Conservation (phyloP, 2,113 vertebrate species). For the Grammomys dolichurus region DNA sequence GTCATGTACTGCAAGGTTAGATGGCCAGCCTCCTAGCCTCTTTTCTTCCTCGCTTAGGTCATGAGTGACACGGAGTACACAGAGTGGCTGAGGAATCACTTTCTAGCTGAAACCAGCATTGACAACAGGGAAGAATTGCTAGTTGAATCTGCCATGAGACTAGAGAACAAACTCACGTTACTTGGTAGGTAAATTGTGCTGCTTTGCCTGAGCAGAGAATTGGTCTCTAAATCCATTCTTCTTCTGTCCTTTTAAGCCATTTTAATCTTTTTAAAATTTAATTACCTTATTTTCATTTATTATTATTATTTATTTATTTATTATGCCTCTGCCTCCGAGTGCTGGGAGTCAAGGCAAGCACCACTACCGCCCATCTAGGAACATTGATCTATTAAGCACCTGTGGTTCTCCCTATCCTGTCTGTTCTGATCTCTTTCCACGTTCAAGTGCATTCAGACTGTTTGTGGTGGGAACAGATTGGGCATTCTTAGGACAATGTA, state of each 20-base stretch:
- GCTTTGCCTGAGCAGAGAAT: background rate
- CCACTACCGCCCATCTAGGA: background rate
- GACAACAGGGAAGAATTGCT: slow-evolving; percentile 94
- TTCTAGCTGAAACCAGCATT: slow-evolving; percentile 95
- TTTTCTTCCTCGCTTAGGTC: slow-evolving; percentile 85
- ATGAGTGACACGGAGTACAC: slow-evolving; percentile 92
- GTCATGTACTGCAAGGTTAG: background rate
- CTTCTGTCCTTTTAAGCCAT: background rate
- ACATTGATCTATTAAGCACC: background rate
- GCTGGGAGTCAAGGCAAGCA: background rate
- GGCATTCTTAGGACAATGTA: background rate
- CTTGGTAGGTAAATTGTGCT: slow-evolving; percentile 89
- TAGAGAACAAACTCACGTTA: slow-evolving; percentile 94
- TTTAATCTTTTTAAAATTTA: background rate
- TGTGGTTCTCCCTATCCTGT: background rate
- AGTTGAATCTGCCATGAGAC: slow-evolving; percentile 90
- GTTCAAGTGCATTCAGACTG: background rate
- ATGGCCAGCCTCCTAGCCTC: background rate
- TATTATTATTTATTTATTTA: background rate
- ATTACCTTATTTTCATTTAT: background rate
- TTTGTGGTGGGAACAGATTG: background rate
- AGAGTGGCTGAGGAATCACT: slow-evolving; percentile 91
- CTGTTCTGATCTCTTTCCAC: background rate
- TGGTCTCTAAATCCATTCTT: background rate
- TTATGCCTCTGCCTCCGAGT: background rate